Percentiles rank a stretch among this genome's conserved stretches.
These are phyloP conservation scores for Glaucopsyche alexis DNA, from an alignment of 2,888 invertebrate genomes.

Conservation along the genomic window DNA sequence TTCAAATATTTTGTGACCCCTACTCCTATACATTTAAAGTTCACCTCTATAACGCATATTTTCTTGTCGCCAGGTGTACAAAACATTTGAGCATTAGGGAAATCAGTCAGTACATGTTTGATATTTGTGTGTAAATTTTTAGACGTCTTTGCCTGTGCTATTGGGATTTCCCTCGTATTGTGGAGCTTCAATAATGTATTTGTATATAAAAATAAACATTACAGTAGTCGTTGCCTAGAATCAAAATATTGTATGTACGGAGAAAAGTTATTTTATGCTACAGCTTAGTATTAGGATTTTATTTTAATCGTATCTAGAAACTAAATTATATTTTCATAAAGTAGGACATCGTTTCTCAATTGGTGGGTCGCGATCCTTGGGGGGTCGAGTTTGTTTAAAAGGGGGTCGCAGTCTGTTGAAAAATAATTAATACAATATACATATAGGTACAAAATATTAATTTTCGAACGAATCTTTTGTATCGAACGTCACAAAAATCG, in stretches of 20 bases:
- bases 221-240: background rate
- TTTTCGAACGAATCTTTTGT: no score
- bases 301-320: background rate
- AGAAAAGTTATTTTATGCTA: background rate
- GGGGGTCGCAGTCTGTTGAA: no score
- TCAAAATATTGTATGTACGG: background rate
- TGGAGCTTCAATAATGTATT: background rate
- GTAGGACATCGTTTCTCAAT: no score
- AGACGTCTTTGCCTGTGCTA: slow-evolving; percentile 13
- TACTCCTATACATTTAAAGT: slow-evolving; percentile 23
- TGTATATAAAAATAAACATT: background rate
- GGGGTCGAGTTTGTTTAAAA: no score
- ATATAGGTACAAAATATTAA: no score
- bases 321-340: background rate
- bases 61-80: slow-evolving; percentile 17
- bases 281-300: background rate
- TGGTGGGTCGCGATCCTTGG: no score
- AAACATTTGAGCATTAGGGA: slow-evolving; percentile 36
- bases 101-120: slow-evolving; percentile 36
- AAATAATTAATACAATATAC: no score
- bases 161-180: slow-evolving; percentile 21
- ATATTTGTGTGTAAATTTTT: slow-evolving; percentile 28
- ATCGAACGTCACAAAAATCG: no score
- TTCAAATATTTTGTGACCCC: slow-evolving; percentile 8
- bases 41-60: background rate